Evolutionary conservation across 2,888 invertebrate genomes (phyloP).

Genomic region (Cordilura impudica): DNA sequence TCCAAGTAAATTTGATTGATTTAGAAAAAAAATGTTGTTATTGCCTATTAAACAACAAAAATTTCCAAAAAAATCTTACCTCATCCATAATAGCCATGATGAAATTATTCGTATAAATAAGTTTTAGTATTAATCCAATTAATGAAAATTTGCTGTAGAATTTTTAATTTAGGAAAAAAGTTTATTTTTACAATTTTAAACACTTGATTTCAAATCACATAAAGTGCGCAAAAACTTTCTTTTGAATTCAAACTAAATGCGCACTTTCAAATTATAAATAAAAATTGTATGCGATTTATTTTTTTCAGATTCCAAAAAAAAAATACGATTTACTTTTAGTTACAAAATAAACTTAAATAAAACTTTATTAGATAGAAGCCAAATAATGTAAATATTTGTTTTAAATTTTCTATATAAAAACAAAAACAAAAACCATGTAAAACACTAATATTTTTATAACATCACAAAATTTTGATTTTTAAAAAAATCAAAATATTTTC

Average conservation of each 20-base stretch:
- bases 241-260: conserved; percentile 37
- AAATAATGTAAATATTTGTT: conserved; percentile 33
- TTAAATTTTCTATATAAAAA: conserved; percentile 1
- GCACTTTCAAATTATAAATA: conserved; percentile 1
- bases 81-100: conserved; percentile 53
- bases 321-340: conserved; percentile 13
- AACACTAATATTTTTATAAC: conserved; percentile 19
- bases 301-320: conserved; percentile 16
- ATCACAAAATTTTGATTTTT: neutral
- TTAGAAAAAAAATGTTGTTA: no score
- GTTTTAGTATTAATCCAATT: neutral
- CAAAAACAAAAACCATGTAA: conserved; percentile 15
- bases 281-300: neutral
- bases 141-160: neutral
- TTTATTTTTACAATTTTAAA: neutral
- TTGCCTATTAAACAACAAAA: no score
- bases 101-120: neutral
- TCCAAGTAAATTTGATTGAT: no score
- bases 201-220: neutral
- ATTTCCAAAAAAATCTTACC: no score
- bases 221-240: conserved; percentile 40
- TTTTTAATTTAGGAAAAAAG: neutral
- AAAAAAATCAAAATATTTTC: neutral
- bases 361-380: neutral
- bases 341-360: neutral